These are phyloP conservation scores for Micrasema longulum DNA, from an alignment of 1,140 invertebrate genomes.

Conservation along the genomic window DNA sequence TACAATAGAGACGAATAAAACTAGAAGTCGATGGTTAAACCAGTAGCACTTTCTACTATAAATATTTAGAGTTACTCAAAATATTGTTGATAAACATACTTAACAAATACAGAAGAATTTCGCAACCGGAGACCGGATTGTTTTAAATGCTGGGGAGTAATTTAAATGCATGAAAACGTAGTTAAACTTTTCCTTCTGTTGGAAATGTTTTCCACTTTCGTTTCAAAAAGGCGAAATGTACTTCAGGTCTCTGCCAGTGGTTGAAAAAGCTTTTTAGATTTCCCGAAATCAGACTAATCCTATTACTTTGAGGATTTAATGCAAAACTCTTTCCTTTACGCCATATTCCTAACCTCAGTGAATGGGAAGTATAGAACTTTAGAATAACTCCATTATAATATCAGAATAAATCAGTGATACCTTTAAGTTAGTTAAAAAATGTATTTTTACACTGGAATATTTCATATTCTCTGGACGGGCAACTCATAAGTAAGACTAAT, in stretches of 20 bases:
- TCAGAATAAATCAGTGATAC: neutral
- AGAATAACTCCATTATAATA: neutral
- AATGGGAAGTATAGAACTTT: neutral
- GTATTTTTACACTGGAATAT: no score
- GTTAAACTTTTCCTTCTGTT: no score
- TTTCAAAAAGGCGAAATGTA: conserved; percentile 3
- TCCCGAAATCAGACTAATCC: conserved; percentile 52
- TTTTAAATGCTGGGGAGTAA: no score
- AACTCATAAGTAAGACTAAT: no score
- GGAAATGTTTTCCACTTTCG: conserved; percentile 16
- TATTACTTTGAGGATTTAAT: conserved; percentile 55
- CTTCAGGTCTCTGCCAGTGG: conserved; percentile 4
- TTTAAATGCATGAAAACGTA: conserved; percentile 9
- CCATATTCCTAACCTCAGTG: conserved; percentile 7
- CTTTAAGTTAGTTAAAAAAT: neutral
- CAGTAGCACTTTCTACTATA: neutral
- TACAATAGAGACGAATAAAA: neutral
- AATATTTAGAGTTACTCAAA: neutral
- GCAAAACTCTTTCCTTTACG: conserved; percentile 44
- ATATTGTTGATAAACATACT: neutral
- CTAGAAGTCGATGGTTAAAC: neutral
- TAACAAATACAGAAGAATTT: neutral
- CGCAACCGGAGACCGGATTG: neutral
- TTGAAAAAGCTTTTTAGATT: conserved; percentile 35
- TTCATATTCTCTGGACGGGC: no score